Percentiles rank a stretch among this genome's conserved stretches.
These are phyloP conservation scores for Cremastinae sp. DNA, from an alignment of 2,888 invertebrate genomes.

Conservation along the genomic window DNA sequence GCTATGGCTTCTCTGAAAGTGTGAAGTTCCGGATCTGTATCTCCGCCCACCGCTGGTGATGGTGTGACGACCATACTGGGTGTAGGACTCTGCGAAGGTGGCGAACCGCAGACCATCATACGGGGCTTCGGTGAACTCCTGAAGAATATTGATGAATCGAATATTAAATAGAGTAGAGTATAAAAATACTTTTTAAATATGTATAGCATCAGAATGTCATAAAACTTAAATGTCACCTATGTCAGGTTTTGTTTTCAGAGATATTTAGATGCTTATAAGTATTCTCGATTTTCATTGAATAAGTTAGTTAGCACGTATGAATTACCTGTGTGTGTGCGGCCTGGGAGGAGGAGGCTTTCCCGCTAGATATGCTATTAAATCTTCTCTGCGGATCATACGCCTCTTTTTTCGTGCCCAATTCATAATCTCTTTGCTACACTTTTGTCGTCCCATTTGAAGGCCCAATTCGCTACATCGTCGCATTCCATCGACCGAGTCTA, in stretches of 20 bases:
- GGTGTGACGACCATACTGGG: constrained; percentile 79
- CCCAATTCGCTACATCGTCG: constrained; percentile 86
- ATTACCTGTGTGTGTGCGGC: constrained; percentile 81
- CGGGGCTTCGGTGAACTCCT: constrained; percentile 82
- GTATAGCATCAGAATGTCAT: no score
- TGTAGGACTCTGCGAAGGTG: constrained; percentile 80
- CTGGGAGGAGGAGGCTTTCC: constrained; percentile 86
- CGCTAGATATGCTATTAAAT: constrained; percentile 88
- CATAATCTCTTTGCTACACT: constrained; percentile 87
- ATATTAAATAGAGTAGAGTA: not conserved
- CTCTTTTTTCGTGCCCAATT: constrained; percentile 89
- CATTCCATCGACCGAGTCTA: constrained; percentile 88
- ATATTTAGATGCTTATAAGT: no score
- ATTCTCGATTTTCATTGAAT: not conserved
- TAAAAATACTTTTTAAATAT: not conserved
- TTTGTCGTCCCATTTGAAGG: constrained; percentile 87
- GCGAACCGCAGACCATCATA: constrained; percentile 79
- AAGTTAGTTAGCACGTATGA: not conserved
- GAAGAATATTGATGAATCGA: constrained; percentile 54
- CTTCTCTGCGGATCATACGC: constrained; percentile 88
- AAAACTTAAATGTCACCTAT: no score
- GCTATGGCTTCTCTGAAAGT: constrained; percentile 89
- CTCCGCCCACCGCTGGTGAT: constrained; percentile 77
- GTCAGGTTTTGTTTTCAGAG: no score
- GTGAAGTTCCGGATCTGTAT: constrained; percentile 84